Evolutionary conservation across 2,888 invertebrate species (phyloP), one percentile per base, ranked within the genome.

Genomic region (Folsomia candida): DNA sequence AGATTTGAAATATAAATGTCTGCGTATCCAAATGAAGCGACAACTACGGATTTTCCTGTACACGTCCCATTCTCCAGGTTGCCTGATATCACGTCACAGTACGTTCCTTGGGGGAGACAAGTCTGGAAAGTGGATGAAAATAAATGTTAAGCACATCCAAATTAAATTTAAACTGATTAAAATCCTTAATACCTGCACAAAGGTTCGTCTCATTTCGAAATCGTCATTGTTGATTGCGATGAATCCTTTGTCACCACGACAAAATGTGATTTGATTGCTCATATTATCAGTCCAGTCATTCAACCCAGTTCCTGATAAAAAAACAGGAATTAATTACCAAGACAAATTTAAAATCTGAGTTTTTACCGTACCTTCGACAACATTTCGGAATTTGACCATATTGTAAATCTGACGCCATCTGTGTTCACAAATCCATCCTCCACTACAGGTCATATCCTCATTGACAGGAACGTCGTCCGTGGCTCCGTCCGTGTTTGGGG

Each of bases 361-460:
- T n/a, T 9, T 4, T 37, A 2, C 26, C 57, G 67, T 51, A 81
- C 82, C 81, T 69, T 85, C 85, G 0, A 88, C 92, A 0, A 85
- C 86, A 81, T 91, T 92, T 75, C 90, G 88, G 82, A 93, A 93
- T 93, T 91, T 81, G n/a, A n/a, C n/a, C n/a, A n/a, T n/a, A n/a
- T n/a, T n/a, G n/a, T n/a, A n/a, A n/a, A n/a, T n/a, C n/a, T 91
- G 89, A 0, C 90, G 85, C 93, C 93, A 93, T 37, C 93, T 87
- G 83, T 94, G 91, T 83, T 94, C 84, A 0, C 85, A 61, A 0
- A 84, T 81, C 83, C 84, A 84, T 1, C 83, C 83, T 66, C 82
- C 81, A 2, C 77, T 80, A 67, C 85, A 85, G 2, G 80, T 80
- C 29, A 81, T 71, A 47, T 82, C 80, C 9, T 79, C 62, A 69